phyloP scores from a whole-genome alignment of 2,113 vertebrate genomes.

The Mesitornis unicolor region DNA sequence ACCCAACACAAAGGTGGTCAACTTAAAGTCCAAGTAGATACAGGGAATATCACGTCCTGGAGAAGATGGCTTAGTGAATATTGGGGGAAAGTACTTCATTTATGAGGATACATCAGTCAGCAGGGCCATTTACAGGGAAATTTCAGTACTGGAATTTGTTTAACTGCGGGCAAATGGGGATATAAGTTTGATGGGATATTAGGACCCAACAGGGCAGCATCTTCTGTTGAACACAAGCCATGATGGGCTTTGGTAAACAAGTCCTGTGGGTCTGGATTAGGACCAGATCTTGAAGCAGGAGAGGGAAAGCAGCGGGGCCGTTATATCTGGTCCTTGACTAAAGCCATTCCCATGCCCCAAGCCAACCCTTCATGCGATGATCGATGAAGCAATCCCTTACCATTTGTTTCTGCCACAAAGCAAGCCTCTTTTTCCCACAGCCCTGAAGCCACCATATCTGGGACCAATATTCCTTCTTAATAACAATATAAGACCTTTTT shows the following conservation, averaged over 20 bases:
- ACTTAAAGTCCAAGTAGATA: fast-evolving
- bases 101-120: fast-evolving
- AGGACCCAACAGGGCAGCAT: not conserved
- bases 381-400: not conserved
- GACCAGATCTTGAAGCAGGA: not conserved
- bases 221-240: not conserved
- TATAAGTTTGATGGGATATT: fast-evolving
- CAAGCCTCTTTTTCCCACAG: not conserved
- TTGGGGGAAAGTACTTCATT: not conserved
- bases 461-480: not conserved
- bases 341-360: not conserved
- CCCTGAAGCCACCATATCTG: not conserved
- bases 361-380: not conserved
- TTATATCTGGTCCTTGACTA: not conserved
- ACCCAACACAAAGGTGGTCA: not conserved
- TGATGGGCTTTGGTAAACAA: not conserved
- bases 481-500: not conserved
- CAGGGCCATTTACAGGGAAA: fast-evolving
- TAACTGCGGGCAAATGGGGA: not conserved
- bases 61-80: not conserved
- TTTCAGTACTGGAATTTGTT: not conserved
- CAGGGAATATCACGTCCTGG: fast-evolving
- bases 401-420: not conserved
- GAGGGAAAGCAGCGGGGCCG: not conserved
- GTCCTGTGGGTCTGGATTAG: not conserved